These are phyloP conservation scores for Ascidia mentula DNA, from an alignment of 23 tunicate species.

Conservation along the genomic window DNA sequence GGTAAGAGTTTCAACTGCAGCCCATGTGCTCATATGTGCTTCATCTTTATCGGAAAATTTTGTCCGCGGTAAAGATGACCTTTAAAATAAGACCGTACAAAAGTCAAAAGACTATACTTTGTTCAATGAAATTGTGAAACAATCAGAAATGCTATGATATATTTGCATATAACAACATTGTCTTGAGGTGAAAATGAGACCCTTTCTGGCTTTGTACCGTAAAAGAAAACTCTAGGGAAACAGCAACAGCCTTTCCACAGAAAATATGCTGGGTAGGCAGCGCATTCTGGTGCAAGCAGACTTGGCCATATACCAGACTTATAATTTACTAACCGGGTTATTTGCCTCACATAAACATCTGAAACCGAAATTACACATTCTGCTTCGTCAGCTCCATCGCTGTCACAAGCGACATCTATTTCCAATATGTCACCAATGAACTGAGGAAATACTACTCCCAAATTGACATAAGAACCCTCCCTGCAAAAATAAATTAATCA, in stretches of 20 bases:
- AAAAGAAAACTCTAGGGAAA: too few relatives aligned
- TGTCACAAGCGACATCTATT: slow-evolving; percentile 71
- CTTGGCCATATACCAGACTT: too few relatives aligned
- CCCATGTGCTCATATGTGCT: slow-evolving; percentile 34
- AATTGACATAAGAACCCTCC: slow-evolving; percentile 14
- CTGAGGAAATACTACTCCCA: slow-evolving; percentile 61
- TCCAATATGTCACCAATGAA: slow-evolving; percentile 46
- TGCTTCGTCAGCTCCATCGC: slow-evolving; percentile 52
- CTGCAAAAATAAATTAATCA: slow-evolving; percentile 9
- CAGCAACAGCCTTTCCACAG: too few relatives aligned
- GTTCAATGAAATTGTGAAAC: too few relatives aligned
- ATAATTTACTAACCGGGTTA: slow-evolving; percentile 59
- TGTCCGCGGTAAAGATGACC: background rate
- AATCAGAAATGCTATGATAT: too few relatives aligned
- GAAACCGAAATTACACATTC: slow-evolving; percentile 37
- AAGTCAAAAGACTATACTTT: too few relatives aligned
- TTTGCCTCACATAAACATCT: slow-evolving; percentile 52
- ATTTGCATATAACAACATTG: too few relatives aligned
- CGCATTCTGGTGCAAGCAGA: too few relatives aligned
- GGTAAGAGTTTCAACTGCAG: slow-evolving; percentile 32
- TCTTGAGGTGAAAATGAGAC: too few relatives aligned
- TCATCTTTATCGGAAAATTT: slow-evolving; percentile 12
- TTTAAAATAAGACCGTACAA: too few relatives aligned
- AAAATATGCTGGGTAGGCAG: too few relatives aligned
- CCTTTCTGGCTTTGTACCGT: too few relatives aligned